Evolutionary conservation across 1,140 invertebrate genomes (phyloP), one percentile per base, ranked within the genome.

Genomic region (Brachionus asplanchnoidis): DNA sequence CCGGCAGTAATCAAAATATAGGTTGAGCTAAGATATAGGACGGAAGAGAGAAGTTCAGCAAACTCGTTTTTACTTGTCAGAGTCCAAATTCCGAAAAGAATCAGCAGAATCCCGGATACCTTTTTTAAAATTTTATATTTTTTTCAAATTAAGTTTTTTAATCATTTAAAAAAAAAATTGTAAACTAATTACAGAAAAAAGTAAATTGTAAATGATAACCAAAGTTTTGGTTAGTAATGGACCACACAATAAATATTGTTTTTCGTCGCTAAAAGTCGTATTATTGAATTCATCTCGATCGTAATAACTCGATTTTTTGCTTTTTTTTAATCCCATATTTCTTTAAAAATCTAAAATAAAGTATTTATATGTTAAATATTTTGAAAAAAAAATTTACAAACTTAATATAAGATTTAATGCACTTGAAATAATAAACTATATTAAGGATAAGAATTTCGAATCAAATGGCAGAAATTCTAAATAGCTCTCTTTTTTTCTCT

Each of bases 1-100:
- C 79, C 79, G 26, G 79, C 53, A 11, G 20, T 68, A 3, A 82
- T 82, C 53, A 82, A 68, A 44, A 65, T 82, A 46, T 82, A 82
- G 9, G 65, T 82, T 23, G 79, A 60, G 11, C 36, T 65, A n/a
- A 42, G 11, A 82, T 82, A 82, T 2, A 68, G 23, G 6, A 1
- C 9, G 23, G 79, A 60, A 32, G 50, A 65, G 17, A 82, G 20
- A 12, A 82, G 12, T 17, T 60, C 53, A 23, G 53, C 65, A 44
- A 65, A 82, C 2, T 82, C 65, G 20, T 65, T 42, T 65, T 82
- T 82, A 12, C 17, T 44, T 6, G 17, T 60, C 26, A 65, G 12
- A 12, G 53, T 82, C 79, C 79, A 82, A 11, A 82, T 60, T 17
- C 79, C 79, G 44, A 82, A 82, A 6, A 68, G 26, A 32, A 68